These are phyloP conservation scores for Simalia tracyae DNA, from an alignment of 2,797 vertebrate genomes.

Conservation along the genomic window DNA sequence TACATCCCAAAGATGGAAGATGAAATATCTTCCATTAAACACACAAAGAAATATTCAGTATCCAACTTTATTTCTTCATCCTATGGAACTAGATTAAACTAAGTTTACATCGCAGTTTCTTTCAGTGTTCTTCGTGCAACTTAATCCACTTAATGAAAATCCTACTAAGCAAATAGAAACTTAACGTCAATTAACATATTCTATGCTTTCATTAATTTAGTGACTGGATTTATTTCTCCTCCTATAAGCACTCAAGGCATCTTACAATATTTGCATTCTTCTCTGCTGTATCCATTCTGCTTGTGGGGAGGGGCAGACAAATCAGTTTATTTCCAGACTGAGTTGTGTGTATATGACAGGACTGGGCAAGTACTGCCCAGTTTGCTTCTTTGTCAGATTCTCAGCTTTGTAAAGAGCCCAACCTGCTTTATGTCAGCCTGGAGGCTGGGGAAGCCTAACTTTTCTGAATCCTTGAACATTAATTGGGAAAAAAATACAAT, in stretches of 20 bases:
- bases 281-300: not conserved
- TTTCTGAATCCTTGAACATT: not conserved
- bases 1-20: constrained; percentile 25
- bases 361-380: not conserved
- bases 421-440: not conserved
- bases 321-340: not conserved
- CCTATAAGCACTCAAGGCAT: not conserved
- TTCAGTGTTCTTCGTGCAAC: not conserved
- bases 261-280: not conserved
- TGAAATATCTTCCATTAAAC: constrained; percentile 1
- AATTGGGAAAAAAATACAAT: not conserved
- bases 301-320: not conserved
- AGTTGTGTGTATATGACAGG: not conserved
- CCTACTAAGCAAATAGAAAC: constrained; percentile 11
- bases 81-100: constrained; percentile 29
- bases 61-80: constrained; percentile 1
- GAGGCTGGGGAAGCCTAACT: not conserved
- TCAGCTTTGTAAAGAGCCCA: not conserved
- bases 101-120: not conserved
- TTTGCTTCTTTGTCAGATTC: not conserved
- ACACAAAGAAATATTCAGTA: constrained; percentile 34
- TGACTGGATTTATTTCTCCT: not conserved
- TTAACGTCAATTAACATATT: constrained; percentile 2
- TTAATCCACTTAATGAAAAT: not conserved
- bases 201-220: not conserved